A percentile compares a stretch with the other conserved stretches of the same genome.
phyloP scores from a whole-genome alignment of 2,113 vertebrate species.

The Puntigrus tetrazona region DNA sequence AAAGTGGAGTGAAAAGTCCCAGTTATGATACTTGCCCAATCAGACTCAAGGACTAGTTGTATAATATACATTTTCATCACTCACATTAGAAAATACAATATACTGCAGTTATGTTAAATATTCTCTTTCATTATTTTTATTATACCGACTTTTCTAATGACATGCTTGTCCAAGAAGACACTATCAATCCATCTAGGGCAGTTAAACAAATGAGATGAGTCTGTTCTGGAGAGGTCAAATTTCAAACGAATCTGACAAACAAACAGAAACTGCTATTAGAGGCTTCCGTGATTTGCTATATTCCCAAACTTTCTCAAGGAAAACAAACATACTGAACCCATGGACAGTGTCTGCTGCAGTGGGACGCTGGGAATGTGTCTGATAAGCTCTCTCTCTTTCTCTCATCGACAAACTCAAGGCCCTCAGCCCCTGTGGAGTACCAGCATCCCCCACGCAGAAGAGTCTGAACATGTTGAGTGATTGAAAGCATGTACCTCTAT shows the following conservation, averaged over 20 bases:
- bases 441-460: conserved; percentile 49
- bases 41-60: neutral
- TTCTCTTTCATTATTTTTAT: neutral
- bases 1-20: neutral
- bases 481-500: conserved; percentile 52
- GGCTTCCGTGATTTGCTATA: conserved; percentile 54
- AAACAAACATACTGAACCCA: conserved; percentile 59
- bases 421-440: conserved; percentile 48
- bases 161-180: conserved; percentile 11
- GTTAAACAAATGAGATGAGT: conserved; percentile 37
- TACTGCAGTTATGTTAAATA: neutral
- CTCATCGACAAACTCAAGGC: conserved; percentile 1
- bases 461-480: conserved; percentile 54
- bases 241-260: conserved; percentile 48
- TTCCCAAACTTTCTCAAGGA: conserved; percentile 56
- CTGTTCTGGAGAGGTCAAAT: conserved; percentile 40
- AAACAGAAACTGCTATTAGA: conserved; percentile 54
- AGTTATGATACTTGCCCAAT: neutral
- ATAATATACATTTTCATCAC: neutral
- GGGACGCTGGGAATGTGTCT: conserved; percentile 45
- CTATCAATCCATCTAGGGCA: conserved; percentile 50
- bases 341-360: conserved; percentile 43
- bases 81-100: neutral
- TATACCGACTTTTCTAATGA: neutral
- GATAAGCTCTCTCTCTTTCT: conserved; percentile 52